phyloP scores from a whole-genome alignment of 2,113 vertebrate species.

The Oenanthe oenanthe region DNA sequence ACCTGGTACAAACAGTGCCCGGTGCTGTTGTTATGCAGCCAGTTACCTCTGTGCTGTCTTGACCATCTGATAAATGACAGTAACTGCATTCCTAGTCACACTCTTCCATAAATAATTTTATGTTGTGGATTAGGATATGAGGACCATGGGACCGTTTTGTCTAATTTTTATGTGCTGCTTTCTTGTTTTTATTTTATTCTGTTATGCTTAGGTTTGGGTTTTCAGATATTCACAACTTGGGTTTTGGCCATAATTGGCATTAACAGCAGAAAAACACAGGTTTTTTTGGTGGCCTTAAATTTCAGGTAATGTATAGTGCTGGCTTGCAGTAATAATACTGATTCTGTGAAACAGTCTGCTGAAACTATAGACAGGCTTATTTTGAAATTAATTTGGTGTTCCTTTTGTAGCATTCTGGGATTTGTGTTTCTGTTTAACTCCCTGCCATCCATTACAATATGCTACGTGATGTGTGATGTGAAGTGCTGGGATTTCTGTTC shows the following conservation, averaged over 20 bases:
- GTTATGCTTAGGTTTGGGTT: background rate
- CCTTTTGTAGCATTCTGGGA: background rate
- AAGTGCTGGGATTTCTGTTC: background rate
- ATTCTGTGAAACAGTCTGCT: background rate
- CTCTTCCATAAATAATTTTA: constrained; percentile 33
- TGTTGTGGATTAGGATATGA: constrained; percentile 17
- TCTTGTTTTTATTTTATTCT: background rate
- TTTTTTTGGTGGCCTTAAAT: background rate
- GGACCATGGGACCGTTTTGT: background rate
- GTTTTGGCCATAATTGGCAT: background rate
- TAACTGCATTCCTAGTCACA: constrained; percentile 36
- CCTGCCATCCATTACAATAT: background rate
- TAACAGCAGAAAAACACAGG: background rate
- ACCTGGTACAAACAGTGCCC: background rate
- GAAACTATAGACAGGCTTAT: background rate
- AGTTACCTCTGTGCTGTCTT: background rate
- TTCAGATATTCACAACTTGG: background rate
- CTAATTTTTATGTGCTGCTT: background rate
- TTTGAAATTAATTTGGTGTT: background rate
- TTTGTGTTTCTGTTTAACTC: background rate
- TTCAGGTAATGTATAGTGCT: background rate
- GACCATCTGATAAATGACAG: constrained; percentile 31
- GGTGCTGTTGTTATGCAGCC: background rate
- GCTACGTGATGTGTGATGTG: background rate
- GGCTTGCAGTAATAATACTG: background rate